These are phyloP conservation scores for Noctua comes DNA, from an alignment of 2,888 invertebrate species.

Conservation along the genomic window DNA sequence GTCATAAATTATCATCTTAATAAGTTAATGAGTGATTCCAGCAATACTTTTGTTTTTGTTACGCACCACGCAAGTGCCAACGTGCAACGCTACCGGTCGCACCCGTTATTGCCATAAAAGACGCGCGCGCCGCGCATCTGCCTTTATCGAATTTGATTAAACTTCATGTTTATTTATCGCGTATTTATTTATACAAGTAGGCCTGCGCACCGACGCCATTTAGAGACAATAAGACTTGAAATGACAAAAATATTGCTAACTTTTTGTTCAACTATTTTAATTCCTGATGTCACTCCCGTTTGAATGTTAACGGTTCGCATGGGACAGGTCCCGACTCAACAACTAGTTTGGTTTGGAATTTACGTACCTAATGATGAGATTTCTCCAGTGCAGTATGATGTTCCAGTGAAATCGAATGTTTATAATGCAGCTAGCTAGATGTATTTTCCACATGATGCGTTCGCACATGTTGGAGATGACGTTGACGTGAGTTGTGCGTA, in stretches of 20 bases:
- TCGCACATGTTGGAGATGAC: slow-evolving; percentile 49
- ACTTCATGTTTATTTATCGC: slow-evolving; percentile 88
- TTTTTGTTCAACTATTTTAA: slow-evolving; percentile 61
- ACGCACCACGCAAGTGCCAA: slow-evolving; percentile 78
- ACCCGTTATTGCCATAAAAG: slow-evolving; percentile 87
- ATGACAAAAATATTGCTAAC: slow-evolving; percentile 60
- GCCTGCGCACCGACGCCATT: slow-evolving; percentile 73
- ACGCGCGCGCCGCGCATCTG: slow-evolving; percentile 82
- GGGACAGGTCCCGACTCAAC: slow-evolving; percentile 53
- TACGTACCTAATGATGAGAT: slow-evolving; percentile 49
- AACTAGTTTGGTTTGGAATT: slow-evolving; percentile 59
- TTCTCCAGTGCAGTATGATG: slow-evolving; percentile 46
- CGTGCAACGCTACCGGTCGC: slow-evolving; percentile 73
- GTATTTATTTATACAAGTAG: slow-evolving; percentile 81
- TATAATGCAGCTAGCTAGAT: slow-evolving; percentile 29
- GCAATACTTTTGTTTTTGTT: slow-evolving; percentile 86
- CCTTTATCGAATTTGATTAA: slow-evolving; percentile 90
- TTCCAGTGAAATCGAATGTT: slow-evolving; percentile 46
- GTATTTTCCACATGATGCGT: slow-evolving; percentile 39
- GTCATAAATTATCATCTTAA: slow-evolving; percentile 89
- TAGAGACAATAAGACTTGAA: slow-evolving; percentile 68
- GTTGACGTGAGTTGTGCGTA: slow-evolving; percentile 53
- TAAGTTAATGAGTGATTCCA: slow-evolving; percentile 89
- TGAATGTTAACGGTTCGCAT: slow-evolving; percentile 52
- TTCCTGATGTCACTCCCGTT: slow-evolving; percentile 56